Conservation (phyloP, 1,140 invertebrate species). For the Anoplolepis gracilipes region DNA sequence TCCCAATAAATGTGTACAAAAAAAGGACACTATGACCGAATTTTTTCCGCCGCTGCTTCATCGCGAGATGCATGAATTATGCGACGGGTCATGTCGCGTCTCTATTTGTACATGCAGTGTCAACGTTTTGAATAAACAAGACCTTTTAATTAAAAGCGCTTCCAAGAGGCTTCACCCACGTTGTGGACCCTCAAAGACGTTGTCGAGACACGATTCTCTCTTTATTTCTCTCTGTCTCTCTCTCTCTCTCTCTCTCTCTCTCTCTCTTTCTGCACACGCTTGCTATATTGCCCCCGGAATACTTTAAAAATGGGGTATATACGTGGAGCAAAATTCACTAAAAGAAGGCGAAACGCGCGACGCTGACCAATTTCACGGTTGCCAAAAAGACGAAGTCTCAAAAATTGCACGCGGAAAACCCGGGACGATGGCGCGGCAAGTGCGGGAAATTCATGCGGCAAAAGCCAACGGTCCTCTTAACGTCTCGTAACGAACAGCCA, state of each 20-base stretch:
- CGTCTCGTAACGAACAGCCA: slow-evolving; percentile 56
- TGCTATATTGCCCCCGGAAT: slow-evolving; percentile 43
- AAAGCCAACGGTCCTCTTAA: slow-evolving; percentile 61
- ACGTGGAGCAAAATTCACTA: background rate
- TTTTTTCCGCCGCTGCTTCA: background rate
- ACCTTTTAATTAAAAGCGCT: slow-evolving; percentile 71
- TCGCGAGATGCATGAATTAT: slow-evolving; percentile 29
- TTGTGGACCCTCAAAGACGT: slow-evolving; percentile 36
- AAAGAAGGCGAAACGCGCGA: background rate
- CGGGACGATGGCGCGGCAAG: background rate
- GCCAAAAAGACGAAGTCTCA: slow-evolving; percentile 46
- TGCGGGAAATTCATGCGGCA: slow-evolving; percentile 27
- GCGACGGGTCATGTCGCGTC: slow-evolving; percentile 12
- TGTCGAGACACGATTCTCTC: background rate
- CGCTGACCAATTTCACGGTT: slow-evolving; percentile 64
- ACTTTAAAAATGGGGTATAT: slow-evolving; percentile 62
- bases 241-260: too few relatives aligned
- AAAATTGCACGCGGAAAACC: slow-evolving; percentile 15
- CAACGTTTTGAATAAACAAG: slow-evolving; percentile 63
- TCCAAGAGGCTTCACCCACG: background rate
- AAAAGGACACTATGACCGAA: background rate
- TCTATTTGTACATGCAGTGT: slow-evolving; percentile 45
- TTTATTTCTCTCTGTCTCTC: too few relatives aligned
- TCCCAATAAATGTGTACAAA: background rate
- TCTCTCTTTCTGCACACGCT: background rate